These are phyloP conservation scores for Heliconius sara DNA, from an alignment of 2,888 invertebrate genomes.

Conservation along the genomic window DNA sequence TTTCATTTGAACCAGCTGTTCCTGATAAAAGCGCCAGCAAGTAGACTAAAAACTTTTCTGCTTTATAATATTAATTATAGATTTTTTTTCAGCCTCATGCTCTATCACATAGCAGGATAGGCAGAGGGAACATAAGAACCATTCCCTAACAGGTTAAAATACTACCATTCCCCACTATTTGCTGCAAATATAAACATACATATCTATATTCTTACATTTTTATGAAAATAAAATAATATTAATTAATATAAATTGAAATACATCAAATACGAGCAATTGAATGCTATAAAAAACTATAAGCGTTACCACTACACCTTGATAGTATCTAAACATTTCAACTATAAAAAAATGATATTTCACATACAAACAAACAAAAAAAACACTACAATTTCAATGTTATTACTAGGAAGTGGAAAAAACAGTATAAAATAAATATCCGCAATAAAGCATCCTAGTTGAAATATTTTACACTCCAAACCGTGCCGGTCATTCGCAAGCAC, in stretches of 20 bases:
- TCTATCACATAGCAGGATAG: no score
- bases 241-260: not conserved
- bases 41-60: no score
- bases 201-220: no score
- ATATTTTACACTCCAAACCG: constrained; percentile 31
- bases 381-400: constrained; percentile 17
- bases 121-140: no score
- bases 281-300: not conserved
- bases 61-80: no score
- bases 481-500: constrained; percentile 45
- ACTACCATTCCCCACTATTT: no score
- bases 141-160: no score
- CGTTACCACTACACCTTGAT: not conserved
- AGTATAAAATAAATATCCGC: constrained; percentile 30
- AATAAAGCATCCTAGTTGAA: constrained; percentile 29
- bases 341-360: not conserved
- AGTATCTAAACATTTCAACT: not conserved
- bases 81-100: no score
- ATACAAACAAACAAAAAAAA: not conserved
- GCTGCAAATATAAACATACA: no score
- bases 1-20: no score
- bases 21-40: no score
- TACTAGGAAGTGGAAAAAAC: constrained; percentile 23
- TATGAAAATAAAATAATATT: no score
- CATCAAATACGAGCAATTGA: not conserved